Evolutionary conservation across 2,797 vertebrate species (phyloP).

Genomic region (Sparus aurata): DNA sequence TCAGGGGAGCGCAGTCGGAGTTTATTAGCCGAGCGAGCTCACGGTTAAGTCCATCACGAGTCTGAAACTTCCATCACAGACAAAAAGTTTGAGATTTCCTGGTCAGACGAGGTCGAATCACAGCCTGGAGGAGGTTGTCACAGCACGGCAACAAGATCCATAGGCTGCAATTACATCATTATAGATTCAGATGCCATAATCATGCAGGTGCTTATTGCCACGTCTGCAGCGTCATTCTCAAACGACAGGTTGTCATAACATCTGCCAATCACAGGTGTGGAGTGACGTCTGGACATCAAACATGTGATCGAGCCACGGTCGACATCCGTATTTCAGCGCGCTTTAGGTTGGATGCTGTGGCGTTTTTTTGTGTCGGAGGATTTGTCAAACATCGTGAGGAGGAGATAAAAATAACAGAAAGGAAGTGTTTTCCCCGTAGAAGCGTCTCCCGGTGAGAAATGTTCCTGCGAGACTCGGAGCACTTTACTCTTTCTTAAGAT

Average conservation of each 20-base stretch:
- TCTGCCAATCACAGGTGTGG: slow-evolving; percentile 45
- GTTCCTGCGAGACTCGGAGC: slow-evolving; percentile 28
- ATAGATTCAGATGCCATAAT: slow-evolving; percentile 22
- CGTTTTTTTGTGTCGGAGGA: slow-evolving; percentile 12
- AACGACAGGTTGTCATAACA: slow-evolving; percentile 36
- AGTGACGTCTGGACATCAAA: too few relatives aligned
- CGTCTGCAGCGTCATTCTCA: slow-evolving; percentile 11
- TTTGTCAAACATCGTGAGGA: slow-evolving; percentile 30
- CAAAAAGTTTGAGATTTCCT: slow-evolving; percentile 16
- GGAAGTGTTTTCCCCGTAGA: slow-evolving; percentile 40
- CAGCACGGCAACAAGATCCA: background rate
- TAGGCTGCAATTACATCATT: slow-evolving; percentile 39
- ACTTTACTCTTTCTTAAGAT: slow-evolving; percentile 37
- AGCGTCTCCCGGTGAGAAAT: slow-evolving; percentile 29
- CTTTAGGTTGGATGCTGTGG: background rate
- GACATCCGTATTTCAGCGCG: too few relatives aligned
- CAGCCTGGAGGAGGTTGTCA: slow-evolving; percentile 7
- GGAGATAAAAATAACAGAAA: slow-evolving; percentile 36
- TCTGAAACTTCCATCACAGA: slow-evolving; percentile 22
- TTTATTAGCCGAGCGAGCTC: slow-evolving; percentile 46
- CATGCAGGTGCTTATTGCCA: slow-evolving; percentile 45
- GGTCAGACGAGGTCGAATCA: slow-evolving; percentile 6
- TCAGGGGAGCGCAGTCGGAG: slow-evolving; percentile 12
- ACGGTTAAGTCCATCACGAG: slow-evolving; percentile 31
- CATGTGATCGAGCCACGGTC: background rate